Conservation (phyloP, 2,797 vertebrate genomes). For the Clarias platycephalus region DNA sequence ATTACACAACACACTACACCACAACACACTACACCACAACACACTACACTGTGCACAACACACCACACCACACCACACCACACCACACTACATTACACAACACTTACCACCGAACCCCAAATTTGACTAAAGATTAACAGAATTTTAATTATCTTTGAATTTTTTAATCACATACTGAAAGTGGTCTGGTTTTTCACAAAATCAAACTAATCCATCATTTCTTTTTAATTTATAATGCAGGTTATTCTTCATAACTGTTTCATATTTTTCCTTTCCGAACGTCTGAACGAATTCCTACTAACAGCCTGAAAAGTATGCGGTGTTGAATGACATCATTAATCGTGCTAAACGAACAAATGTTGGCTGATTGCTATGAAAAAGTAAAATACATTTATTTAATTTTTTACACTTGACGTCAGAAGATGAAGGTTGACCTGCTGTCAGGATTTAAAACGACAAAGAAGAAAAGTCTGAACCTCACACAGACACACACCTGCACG, state of each 20-base stretch:
- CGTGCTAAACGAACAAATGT: background rate
- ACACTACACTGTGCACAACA: background rate
- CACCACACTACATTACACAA: background rate
- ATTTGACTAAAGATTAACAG: background rate
- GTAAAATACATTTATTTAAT: background rate
- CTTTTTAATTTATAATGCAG: background rate
- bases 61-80: background rate
- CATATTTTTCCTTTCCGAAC: background rate
- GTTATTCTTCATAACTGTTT: background rate
- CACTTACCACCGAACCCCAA: rapidly evolving
- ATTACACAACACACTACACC: background rate
- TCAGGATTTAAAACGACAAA: background rate
- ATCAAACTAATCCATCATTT: background rate
- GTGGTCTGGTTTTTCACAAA: background rate
- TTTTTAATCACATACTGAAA: background rate
- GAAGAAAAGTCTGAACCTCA: background rate
- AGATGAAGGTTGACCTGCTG: background rate
- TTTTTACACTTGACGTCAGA: background rate
- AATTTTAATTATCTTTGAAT: background rate
- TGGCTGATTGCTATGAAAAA: background rate
- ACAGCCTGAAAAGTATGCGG: background rate
- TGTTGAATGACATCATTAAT: background rate
- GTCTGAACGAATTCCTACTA: background rate
- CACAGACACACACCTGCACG: background rate
- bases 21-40: too few relatives aligned